A percentile compares a stretch with the other conserved stretches of the same genome.
phyloP scores from a whole-genome alignment of 2,113 vertebrate species.

The Rhinoptilus africanus region DNA sequence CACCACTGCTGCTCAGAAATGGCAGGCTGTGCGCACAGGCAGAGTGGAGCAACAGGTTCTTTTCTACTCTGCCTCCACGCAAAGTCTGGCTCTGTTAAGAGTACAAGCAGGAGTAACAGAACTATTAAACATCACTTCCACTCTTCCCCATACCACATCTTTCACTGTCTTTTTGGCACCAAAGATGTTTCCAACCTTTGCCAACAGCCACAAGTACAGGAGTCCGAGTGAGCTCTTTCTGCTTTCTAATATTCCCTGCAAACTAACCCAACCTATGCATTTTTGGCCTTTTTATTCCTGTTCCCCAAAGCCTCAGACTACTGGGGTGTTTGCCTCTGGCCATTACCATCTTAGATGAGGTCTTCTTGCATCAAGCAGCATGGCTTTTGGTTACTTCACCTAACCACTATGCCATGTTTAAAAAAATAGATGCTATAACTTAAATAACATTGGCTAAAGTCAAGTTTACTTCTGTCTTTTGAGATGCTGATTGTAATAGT shows the following conservation, averaged over 20 bases:
- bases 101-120: neutral
- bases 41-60: neutral
- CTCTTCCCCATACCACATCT: neutral
- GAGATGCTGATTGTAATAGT: neutral
- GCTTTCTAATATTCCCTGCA: neutral
- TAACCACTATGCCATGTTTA: neutral
- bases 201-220: neutral
- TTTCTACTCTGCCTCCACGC: neutral
- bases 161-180: neutral
- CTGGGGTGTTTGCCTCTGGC: neutral
- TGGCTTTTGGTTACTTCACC: neutral
- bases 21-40: neutral
- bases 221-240: neutral
- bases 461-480: neutral
- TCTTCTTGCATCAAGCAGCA: neutral
- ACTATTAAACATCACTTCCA: neutral
- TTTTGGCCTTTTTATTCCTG: neutral
- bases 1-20: neutral
- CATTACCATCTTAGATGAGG: neutral
- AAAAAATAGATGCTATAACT: neutral
- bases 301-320: neutral
- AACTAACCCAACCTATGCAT: neutral
- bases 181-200: neutral
- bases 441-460: neutral
- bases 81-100: neutral